Base-by-base conservation (phyloP, 2,888 invertebrate species). In the Tachina grossa region DNA sequence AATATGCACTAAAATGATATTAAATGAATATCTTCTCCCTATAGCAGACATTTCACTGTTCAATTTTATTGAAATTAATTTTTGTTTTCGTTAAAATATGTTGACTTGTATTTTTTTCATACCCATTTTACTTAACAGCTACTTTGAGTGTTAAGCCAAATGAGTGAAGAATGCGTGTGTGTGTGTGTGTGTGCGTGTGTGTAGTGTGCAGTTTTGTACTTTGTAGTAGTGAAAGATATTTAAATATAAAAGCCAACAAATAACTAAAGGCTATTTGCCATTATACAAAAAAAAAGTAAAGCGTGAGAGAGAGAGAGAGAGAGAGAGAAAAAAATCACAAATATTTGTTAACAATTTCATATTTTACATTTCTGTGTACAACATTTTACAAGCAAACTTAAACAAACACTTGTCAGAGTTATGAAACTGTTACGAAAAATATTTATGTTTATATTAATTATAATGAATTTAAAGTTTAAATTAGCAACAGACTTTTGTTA, bases 191-290 rank as follows among this genome's bases (percentile, higher is more conserved):
- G n/a, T 51, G 11, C 55, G 63, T 31, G 5, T 6, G 31, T 31
- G 31, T 31, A 6, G 6, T 31, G 31, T 59, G 74, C 11, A 14
- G 41, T 19, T 31, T 61, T 9, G 53, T 61, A 78, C 51, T 53
- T 31, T 69, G 45, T 53, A 63, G 63, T 71, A 69, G 76, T 69
- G 68, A 11, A 68, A 81, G 31, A 81, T 68, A 81, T 75, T 81
- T 77, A 71, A 77, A 83, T 57, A 39, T 76, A 71, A 83, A 76
- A 83, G 57, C 77, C 57, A 83, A 65, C 77, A 83, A 71, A 83
- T 59, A 77, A 55, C 83, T 77, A 22, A 41, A 77, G 83, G 83
- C 83, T 83, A 76, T 76, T 81, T 71, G 31, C 31, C 59, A 45
- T 22, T 41, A 68, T 11, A 57, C 19, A 55, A 53, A 16, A 69